Evolutionary conservation across 2,113 vertebrate species (phyloP), one percentile per base, ranked within the genome.

Genomic region (Poicephalus meyeri): DNA sequence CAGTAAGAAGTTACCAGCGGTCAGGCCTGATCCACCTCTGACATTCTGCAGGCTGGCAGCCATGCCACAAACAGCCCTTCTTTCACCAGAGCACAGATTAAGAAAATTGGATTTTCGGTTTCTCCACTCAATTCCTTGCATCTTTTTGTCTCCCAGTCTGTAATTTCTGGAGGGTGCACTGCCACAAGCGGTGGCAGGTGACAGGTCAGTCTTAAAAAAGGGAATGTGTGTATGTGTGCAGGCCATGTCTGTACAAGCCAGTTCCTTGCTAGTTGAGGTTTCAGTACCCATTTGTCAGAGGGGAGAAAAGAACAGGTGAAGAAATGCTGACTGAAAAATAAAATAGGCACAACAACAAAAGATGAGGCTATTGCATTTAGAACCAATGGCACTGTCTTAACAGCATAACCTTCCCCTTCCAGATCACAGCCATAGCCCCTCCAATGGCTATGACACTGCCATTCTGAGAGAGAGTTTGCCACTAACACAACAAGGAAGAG

Each of bases 321-420:
- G 70, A 96, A 92, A 94, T 29, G 31, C 53, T 61, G 29, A 74
- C 79, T 90, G 77, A 91, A 89, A 87, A 90, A 44, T 79, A 79
- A 94, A 90, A 93, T 58, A 96, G 95, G 87, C 94, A 93, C 91
- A 88, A 55, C 25, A 47, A 71, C 68, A 86, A 85, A 95, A 93
- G 79, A 88, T 84, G 95, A 94, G 80, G 89, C 93, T 95, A 83
- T 49, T 91, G 89, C 88, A 49, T 90, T 92, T 82, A 85, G 91
- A 96, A 95, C 49, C 52, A 86, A 94, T 76, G 93, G 92, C 69
- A 84, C 83, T 65, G 77, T 68, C 82, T 94, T 92, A 90, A 86
- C 9, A 87, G 90, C 88, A 87, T 6, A 1, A 73, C 70, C 60
- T 96, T 80, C 73, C 68, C 63, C 64, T 71, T 80, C 71, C 74